phyloP scores from a whole-genome alignment of 2,113 vertebrate species.

The Leucopternis melanops region DNA sequence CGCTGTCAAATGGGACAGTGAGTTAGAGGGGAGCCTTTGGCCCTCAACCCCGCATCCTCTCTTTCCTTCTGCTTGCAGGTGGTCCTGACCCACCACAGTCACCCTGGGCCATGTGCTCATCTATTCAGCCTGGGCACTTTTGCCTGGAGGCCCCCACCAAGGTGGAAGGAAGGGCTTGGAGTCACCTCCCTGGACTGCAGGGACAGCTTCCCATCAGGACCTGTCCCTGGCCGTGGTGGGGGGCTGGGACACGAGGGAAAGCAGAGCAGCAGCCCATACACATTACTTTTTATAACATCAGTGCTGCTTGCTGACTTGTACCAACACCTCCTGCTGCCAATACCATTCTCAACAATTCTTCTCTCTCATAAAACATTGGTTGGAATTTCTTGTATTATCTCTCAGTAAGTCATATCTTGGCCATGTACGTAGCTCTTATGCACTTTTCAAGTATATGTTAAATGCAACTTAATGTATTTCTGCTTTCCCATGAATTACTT shows the following conservation, averaged over 20 bases:
- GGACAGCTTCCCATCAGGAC: not conserved
- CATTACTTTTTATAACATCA: not conserved
- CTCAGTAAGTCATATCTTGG: not conserved
- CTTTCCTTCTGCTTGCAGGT: not conserved
- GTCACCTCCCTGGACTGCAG: not conserved
- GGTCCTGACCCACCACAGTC: not conserved
- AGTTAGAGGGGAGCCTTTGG: not conserved
- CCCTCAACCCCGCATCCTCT: not conserved
- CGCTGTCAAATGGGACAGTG: not conserved
- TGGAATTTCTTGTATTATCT: not conserved
- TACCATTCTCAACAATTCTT: not conserved
- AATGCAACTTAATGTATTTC: not conserved
- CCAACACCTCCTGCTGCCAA: not conserved
- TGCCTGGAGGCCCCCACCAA: not conserved
- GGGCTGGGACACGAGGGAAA: not conserved
- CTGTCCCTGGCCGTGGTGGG: not conserved
- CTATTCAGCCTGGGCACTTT: not conserved
- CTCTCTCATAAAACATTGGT: not conserved
- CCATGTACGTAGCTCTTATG: not conserved
- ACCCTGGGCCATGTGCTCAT: not conserved
- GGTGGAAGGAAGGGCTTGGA: not conserved
- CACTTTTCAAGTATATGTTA: not conserved
- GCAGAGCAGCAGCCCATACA: not conserved
- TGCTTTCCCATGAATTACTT: not conserved
- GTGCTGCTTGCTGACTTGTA: not conserved